Evolutionary conservation across 2,113 vertebrate species (phyloP).

Genomic region (Clupea harengus): DNA sequence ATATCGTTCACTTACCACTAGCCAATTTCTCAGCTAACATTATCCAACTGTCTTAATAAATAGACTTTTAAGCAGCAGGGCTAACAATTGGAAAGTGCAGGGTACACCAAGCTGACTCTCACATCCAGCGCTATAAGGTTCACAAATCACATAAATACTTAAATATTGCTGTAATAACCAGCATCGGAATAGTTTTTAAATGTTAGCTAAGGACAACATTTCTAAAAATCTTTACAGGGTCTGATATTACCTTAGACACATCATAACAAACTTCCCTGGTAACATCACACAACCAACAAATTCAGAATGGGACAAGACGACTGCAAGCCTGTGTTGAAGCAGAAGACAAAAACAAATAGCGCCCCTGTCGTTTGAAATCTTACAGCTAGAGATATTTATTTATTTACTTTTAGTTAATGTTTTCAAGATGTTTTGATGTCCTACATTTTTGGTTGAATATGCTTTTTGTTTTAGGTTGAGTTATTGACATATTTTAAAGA

Average conservation of each 20-base stretch:
- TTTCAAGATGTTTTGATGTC: too few relatives aligned
- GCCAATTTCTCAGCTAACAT: not conserved
- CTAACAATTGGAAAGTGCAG: not conserved
- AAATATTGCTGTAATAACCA: not conserved
- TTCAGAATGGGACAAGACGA: not conserved
- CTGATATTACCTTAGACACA: not conserved
- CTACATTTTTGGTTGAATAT: too few relatives aligned
- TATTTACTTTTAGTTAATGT: too few relatives aligned
- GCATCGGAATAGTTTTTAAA: not conserved
- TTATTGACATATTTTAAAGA: too few relatives aligned
- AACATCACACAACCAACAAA: constrained; percentile 12
- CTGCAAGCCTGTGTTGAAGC: not conserved
- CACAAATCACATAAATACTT: not conserved
- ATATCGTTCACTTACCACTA: not conserved
- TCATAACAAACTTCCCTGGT: not conserved
- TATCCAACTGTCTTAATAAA: not conserved
- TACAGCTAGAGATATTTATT: not conserved
- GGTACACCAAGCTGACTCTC: not conserved
- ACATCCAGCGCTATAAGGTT: not conserved
- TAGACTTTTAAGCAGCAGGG: not conserved
- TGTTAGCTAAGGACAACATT: not conserved
- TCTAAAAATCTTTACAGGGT: not conserved
- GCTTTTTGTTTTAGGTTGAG: too few relatives aligned
- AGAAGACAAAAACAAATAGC: not conserved
- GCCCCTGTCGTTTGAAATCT: not conserved